Evolutionary conservation across 2,113 vertebrate genomes (phyloP).

Genomic region (Poicephalus gulielmi): DNA sequence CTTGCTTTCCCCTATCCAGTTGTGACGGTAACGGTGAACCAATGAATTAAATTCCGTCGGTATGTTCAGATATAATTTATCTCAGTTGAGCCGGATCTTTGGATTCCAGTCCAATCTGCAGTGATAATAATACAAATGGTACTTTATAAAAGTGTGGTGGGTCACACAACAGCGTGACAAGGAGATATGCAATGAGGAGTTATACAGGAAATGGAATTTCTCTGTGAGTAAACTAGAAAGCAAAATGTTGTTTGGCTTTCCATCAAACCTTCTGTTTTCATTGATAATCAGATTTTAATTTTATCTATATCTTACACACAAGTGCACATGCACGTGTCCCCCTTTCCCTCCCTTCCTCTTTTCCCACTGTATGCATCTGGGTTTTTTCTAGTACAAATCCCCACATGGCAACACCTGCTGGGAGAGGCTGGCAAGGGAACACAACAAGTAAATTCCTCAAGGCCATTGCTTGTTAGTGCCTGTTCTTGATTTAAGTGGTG

Average conservation of each 20-base stretch:
- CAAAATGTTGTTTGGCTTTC: constrained; percentile 14
- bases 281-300: constrained; percentile 33
- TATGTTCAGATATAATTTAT: not conserved
- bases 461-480: constrained; percentile 71
- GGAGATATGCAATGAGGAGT: not conserved
- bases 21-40: not conserved
- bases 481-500: constrained; percentile 74
- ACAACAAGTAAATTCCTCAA: constrained; percentile 57
- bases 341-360: not conserved
- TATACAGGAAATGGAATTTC: not conserved
- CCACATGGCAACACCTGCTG: constrained; percentile 51
- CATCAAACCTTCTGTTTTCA: constrained; percentile 9
- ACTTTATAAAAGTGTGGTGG: not conserved
- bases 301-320: not conserved
- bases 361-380: not conserved
- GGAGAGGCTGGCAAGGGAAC: constrained; percentile 66
- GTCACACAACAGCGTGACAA: not conserved
- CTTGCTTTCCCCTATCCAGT: not conserved
- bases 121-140: not conserved
- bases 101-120: not conserved
- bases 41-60: not conserved
- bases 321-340: not conserved
- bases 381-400: constrained; percentile 37
- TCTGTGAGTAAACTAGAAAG: not conserved
- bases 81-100: not conserved